Percentiles rank a stretch among this genome's conserved stretches.
Conservation (phyloP, 1,140 invertebrate genomes). For the Hirudo medicinalis region DNA sequence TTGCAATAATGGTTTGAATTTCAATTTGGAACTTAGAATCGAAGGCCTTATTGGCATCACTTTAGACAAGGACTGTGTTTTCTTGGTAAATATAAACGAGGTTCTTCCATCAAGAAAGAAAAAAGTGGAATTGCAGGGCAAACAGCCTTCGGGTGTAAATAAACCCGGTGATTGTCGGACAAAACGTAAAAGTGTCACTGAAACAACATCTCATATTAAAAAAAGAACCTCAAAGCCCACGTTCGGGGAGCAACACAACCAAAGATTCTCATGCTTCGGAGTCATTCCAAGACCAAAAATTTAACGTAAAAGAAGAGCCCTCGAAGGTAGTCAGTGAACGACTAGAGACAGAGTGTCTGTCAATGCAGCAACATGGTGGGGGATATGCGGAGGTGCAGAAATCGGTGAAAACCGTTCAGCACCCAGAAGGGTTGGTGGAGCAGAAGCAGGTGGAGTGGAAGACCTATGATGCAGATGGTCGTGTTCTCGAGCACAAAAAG, state of each 20-base stretch:
- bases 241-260: too few relatives aligned
- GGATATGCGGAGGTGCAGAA: slow-evolving; percentile 18
- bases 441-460: slow-evolving; percentile 16
- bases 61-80: slow-evolving; percentile 19
- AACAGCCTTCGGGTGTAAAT: slow-evolving; percentile 1
- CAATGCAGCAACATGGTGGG: slow-evolving; percentile 6
- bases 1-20: slow-evolving; percentile 13
- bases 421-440: slow-evolving; percentile 12
- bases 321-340: slow-evolving; percentile 2
- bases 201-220: too few relatives aligned
- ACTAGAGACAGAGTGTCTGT: slow-evolving; percentile 8
- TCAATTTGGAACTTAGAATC: slow-evolving; percentile 15
- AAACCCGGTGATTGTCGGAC: background rate
- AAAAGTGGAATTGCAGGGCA: background rate
- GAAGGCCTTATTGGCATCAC: slow-evolving; percentile 21
- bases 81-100: slow-evolving; percentile 23
- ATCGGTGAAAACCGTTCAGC: slow-evolving; percentile 13
- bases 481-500: slow-evolving; percentile 16
- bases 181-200: too few relatives aligned
- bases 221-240: too few relatives aligned
- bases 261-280: too few relatives aligned
- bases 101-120: background rate
- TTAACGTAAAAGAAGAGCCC: too few relatives aligned
- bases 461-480: slow-evolving; percentile 12
- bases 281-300: too few relatives aligned